A percentile compares a stretch with the other conserved stretches of the same genome.
These are phyloP conservation scores for Cheilosia grossa DNA, from an alignment of 2,888 invertebrate species.

Conservation along the genomic window DNA sequence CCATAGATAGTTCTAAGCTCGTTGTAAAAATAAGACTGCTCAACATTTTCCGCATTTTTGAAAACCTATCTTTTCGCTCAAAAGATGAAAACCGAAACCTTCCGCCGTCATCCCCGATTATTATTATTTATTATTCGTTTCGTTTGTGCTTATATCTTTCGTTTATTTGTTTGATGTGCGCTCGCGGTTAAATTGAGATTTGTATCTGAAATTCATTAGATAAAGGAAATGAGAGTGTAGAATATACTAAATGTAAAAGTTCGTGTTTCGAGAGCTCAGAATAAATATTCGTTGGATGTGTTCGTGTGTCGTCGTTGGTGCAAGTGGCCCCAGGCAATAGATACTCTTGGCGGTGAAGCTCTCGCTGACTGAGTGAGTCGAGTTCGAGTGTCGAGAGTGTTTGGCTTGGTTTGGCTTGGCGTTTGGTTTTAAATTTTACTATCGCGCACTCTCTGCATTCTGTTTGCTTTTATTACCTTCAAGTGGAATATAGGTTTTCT, in stretches of 20 bases:
- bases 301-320: slow-evolving; percentile 15
- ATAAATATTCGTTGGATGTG: slow-evolving; percentile 19
- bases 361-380: not conserved
- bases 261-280: slow-evolving; percentile 20
- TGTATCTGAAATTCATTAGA: slow-evolving; percentile 50
- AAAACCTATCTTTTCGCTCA: not conserved
- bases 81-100: slow-evolving; percentile 12
- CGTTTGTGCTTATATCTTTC: slow-evolving; percentile 35
- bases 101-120: not conserved
- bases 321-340: slow-evolving; percentile 28
- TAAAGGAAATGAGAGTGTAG: slow-evolving; percentile 21
- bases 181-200: slow-evolving; percentile 34
- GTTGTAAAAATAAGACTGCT: not conserved
- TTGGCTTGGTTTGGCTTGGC: no score
- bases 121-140: slow-evolving; percentile 35
- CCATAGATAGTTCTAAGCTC: slow-evolving; percentile 35
- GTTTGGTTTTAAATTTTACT: slow-evolving; percentile 39
- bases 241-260: not conserved
- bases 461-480: slow-evolving; percentile 51
- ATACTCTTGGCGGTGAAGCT: slow-evolving; percentile 18
- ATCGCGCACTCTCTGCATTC: slow-evolving; percentile 40
- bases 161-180: slow-evolving; percentile 10
- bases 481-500: slow-evolving; percentile 43
- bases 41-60: slow-evolving; percentile 48
- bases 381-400: not conserved